These are phyloP conservation scores for Calcarius ornatus DNA, from an alignment of 2,113 vertebrate species.

Conservation along the genomic window DNA sequence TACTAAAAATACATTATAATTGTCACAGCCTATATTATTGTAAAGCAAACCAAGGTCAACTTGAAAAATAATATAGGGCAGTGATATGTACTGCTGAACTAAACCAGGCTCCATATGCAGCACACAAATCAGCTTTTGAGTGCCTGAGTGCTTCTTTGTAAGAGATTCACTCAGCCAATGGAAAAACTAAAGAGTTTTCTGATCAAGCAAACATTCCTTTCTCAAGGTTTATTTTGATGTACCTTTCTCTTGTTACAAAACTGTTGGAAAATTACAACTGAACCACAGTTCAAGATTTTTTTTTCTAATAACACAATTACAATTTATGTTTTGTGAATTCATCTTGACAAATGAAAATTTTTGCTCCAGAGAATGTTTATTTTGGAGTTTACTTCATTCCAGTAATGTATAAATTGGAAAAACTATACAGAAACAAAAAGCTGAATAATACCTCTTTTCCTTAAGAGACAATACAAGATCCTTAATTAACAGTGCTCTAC, in stretches of 20 bases:
- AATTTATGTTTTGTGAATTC: background rate
- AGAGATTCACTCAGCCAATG: background rate
- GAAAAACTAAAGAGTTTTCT: background rate
- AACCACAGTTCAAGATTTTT: background rate
- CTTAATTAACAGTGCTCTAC: background rate
- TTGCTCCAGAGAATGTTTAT: background rate
- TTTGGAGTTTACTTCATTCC: background rate
- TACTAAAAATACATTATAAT: background rate
- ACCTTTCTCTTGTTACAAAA: background rate
- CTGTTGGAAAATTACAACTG: background rate
- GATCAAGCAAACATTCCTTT: background rate
- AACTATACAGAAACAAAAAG: background rate
- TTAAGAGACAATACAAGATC: background rate
- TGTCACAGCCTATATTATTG: background rate
- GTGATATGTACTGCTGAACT: background rate
- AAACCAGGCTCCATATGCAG: background rate
- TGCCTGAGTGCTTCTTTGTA: background rate
- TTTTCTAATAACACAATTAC: background rate
- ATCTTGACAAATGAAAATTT: background rate
- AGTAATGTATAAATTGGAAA: background rate
- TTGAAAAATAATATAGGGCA: background rate
- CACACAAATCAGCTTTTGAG: background rate
- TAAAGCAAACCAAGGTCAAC: background rate
- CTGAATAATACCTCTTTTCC: background rate
- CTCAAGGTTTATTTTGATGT: background rate